phyloP scores from a whole-genome alignment of 2,888 invertebrate genomes.

The Scaptomyza reducta region DNA sequence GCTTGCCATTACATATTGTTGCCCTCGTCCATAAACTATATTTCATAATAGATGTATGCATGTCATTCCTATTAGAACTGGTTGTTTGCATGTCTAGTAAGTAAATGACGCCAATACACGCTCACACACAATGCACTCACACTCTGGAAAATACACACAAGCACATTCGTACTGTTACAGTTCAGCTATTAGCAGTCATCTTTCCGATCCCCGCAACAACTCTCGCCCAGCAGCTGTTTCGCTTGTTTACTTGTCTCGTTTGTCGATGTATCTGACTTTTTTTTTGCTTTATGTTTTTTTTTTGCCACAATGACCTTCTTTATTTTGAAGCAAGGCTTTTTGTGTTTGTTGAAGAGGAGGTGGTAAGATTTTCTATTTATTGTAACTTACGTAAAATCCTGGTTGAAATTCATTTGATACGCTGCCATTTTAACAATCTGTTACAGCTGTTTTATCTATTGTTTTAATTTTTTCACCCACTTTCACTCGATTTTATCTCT shows the following conservation, averaged over 20 bases:
- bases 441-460: conserved; percentile 39
- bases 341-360: neutral
- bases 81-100: conserved; percentile 72
- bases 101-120: conserved; percentile 52
- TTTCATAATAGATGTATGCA: conserved; percentile 68
- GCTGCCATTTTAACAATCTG: conserved; percentile 64
- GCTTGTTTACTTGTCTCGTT: conserved; percentile 62
- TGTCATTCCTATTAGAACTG: conserved; percentile 70
- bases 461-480: conserved; percentile 45
- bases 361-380: conserved; percentile 29
- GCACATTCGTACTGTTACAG: conserved; percentile 32
- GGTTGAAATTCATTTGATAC: conserved; percentile 79
- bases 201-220: conserved; percentile 14
- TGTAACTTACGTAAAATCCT: conserved; percentile 80
- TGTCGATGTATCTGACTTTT: conserved; percentile 56
- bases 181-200: conserved; percentile 45
- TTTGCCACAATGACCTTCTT: conserved; percentile 69
- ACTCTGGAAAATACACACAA: conserved; percentile 26
- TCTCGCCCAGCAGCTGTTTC: conserved; percentile 43
- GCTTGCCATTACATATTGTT: conserved; percentile 3
- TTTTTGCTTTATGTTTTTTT: conserved; percentile 30
- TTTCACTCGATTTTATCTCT: conserved; percentile 54
- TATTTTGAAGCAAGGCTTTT: conserved; percentile 50
- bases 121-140: conserved; percentile 31
- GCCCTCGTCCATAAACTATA: conserved; percentile 27